Conservation (phyloP, 2,113 vertebrate genomes). For the Aix galericulata region DNA sequence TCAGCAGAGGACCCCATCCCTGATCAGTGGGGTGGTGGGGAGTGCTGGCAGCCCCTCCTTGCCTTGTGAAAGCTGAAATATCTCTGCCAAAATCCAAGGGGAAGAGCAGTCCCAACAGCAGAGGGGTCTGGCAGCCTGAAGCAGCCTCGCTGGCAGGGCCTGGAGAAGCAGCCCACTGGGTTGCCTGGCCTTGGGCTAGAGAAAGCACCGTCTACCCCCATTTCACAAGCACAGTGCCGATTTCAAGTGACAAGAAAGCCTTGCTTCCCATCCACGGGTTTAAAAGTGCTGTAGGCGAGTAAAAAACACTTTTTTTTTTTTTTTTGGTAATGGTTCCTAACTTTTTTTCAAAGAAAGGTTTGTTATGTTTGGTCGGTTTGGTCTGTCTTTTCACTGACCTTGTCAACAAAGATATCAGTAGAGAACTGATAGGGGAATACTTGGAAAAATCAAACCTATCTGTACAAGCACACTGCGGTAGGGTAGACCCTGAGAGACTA, state of each 20-base stretch:
- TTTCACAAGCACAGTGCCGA: not conserved
- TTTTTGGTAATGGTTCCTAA: not conserved
- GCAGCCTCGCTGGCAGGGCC: fast-evolving
- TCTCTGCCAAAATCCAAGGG: not conserved
- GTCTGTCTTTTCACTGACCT: constrained; percentile 15
- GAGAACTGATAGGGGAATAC: constrained; percentile 41
- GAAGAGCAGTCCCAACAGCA: not conserved
- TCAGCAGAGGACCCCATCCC: not conserved
- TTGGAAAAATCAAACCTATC: constrained; percentile 39
- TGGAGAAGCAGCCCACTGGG: fast-evolving
- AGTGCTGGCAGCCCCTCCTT: not conserved
- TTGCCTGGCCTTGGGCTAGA: not conserved
- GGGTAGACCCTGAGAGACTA: constrained; percentile 8
- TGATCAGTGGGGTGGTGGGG: fast-evolving
- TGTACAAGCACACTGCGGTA: not conserved
- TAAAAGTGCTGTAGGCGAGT: not conserved
- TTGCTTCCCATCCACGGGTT: not conserved
- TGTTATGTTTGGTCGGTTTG: not conserved
- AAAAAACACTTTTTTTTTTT: not conserved
- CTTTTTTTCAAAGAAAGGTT: not conserved
- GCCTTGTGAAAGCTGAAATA: not conserved
- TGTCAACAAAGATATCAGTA: constrained; percentile 33
- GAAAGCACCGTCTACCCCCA: not conserved
- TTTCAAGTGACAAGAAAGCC: not conserved
- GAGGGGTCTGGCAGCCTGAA: not conserved